Base-by-base conservation (phyloP, 2,113 vertebrate genomes). In the Colistium nudipinnis region DNA sequence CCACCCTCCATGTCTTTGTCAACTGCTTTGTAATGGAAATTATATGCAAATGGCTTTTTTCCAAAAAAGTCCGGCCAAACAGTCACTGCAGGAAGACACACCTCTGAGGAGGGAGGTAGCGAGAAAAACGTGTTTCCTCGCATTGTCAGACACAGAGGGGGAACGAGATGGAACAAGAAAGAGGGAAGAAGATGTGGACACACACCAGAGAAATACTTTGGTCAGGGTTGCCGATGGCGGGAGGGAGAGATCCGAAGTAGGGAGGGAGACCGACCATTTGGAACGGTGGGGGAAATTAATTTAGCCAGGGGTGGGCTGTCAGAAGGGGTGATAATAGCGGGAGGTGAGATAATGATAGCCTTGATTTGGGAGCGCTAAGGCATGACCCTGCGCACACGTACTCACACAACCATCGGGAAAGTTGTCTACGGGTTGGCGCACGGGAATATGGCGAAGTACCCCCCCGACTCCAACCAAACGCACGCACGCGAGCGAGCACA, bases 251-350 rank as follows among this genome's bases (percentile, higher is more conserved):
- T 76, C 65, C 53, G 52, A 72, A 10, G 49, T 55, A 61, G 60
- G 60, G 39, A 22, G 24, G 22, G 62, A 72, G 72, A 70, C 48
- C 4, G 61, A 66, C 57, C 47, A 61, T 68, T 78, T 81, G 74
- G 45, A 84, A 74, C 39, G 65, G 81, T n/a, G 68, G 80, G 74
- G 73, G 69, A 90, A 89, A 92, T 91, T 87, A 88, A 91, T 91
- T 91, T 86, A 75, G 70, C 72, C n/a, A 72, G 81, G 76, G 89
- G 85, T 81, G 83, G 85, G 78, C 73, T 91, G 85, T 89, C 87
- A 89, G 84, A 81, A 77, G 86, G 62, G 78, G 67, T 59, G 73
- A 84, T 86, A 87, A 87, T 80, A 82, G 80, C 84, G 70, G 76
- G 63, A 83, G 88, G 81, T 83, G 80, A 83, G 80, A 86, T 79